These are phyloP conservation scores for Philopedon plagiatum DNA, from an alignment of 2,888 invertebrate genomes.

Conservation along the genomic window DNA sequence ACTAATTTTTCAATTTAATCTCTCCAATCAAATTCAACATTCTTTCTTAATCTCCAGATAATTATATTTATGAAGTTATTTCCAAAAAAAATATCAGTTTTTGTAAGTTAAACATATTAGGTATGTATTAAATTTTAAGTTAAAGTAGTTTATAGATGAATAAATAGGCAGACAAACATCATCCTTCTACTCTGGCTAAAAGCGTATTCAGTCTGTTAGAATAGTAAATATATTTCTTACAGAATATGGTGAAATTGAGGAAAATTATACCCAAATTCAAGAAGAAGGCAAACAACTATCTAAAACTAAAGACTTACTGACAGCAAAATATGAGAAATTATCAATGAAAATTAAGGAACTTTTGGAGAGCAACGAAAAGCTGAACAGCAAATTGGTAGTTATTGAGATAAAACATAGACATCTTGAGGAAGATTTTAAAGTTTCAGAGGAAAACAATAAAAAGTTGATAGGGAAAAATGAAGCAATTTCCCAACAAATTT, in stretches of 20 bases:
- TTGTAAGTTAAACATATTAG: no score
- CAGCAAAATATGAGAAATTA: constrained; percentile 7
- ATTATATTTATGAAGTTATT: no score
- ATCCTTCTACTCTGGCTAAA: no score
- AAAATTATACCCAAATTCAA: constrained; percentile 26
- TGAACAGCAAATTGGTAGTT: constrained; percentile 18
- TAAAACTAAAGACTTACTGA: constrained; percentile 16
- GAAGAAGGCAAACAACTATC: constrained; percentile 27
- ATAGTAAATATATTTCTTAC: constrained; percentile 16
- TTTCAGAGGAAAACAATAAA: constrained; percentile 19
- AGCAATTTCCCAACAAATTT: constrained; percentile 5
- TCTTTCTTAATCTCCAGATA: no score
- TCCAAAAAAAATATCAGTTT: no score
- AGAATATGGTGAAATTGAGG: constrained; percentile 43
- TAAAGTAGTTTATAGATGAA: no score
- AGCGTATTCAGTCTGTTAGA: no score
- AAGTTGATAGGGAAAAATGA: constrained; percentile 32
- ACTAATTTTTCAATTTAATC: no score
- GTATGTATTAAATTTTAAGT: no score
- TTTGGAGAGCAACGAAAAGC: constrained; percentile 12
- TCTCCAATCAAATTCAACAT: no score
- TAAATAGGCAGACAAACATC: no score
- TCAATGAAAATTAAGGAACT: constrained; percentile 22
- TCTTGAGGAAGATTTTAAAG: constrained; percentile 59
- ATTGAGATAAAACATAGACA: constrained; percentile 51